Conservation (phyloP, 2,113 vertebrate species). For the Leucopsar rothschildi region DNA sequence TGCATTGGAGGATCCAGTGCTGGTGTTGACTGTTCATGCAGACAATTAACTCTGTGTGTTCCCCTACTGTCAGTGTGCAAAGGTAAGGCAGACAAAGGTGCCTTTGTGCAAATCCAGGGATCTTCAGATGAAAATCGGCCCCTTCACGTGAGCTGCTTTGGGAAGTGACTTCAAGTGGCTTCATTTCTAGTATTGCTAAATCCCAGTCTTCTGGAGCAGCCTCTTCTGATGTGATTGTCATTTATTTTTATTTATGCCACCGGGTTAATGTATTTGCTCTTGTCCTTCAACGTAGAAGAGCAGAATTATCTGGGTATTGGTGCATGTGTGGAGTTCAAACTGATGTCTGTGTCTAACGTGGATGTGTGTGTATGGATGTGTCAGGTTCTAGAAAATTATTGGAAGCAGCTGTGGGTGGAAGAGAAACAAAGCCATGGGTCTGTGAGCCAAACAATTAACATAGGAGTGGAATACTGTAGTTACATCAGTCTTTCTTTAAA, state of each 20-base stretch:
- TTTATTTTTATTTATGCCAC: background rate
- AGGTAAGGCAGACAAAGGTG: background rate
- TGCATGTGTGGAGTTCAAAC: background rate
- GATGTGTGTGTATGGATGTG: background rate
- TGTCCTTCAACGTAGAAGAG: background rate
- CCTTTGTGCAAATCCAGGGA: background rate
- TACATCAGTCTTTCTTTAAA: conserved; percentile 69
- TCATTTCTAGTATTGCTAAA: background rate
- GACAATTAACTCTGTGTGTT: background rate
- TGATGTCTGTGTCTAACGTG: background rate
- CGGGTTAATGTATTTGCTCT: background rate
- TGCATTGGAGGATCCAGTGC: background rate
- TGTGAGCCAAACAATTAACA: conserved; percentile 66
- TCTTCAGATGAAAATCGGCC: background rate
- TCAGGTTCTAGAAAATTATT: conserved; percentile 55
- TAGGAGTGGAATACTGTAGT: conserved; percentile 57
- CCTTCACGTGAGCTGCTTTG: background rate
- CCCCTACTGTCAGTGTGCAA: background rate
- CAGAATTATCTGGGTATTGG: background rate
- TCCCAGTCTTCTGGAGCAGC: background rate
- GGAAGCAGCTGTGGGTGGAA: conserved; percentile 63
- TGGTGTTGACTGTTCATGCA: background rate
- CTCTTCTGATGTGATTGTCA: background rate
- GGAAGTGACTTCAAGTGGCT: background rate
- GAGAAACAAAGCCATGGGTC: conserved; percentile 53